phyloP scores from a whole-genome alignment of 2,888 invertebrate species.

The Lepeophtheirus nordmannii region DNA sequence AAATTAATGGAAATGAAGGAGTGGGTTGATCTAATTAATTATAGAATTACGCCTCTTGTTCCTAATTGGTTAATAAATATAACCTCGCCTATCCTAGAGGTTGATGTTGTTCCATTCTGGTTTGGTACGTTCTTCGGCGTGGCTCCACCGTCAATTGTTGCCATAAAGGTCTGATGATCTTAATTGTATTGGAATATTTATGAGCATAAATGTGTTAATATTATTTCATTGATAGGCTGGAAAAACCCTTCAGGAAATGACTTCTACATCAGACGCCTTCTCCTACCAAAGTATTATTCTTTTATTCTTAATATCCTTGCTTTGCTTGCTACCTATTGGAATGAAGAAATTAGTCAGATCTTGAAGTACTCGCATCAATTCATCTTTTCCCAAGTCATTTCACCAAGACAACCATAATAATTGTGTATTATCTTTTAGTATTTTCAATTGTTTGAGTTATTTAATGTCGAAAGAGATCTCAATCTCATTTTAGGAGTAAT shows the following conservation, averaged over 20 bases:
- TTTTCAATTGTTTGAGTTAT: no score
- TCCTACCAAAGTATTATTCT: slow-evolving; percentile 70
- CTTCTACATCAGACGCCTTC: slow-evolving; percentile 69
- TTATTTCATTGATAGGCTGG: slow-evolving; percentile 46
- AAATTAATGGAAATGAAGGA: background rate
- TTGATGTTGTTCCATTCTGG: slow-evolving; percentile 78
- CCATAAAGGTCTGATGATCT: slow-evolving; percentile 49
- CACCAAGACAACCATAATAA: no score
- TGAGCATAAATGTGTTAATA: background rate
- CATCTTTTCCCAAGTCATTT: background rate
- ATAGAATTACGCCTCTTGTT: slow-evolving; percentile 72
- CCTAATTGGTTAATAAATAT: slow-evolving; percentile 99
- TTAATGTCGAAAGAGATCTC: no score
- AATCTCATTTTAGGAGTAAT: no score
- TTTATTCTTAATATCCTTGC: slow-evolving; percentile 56
- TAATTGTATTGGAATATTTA: background rate
- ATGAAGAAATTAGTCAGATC: slow-evolving; percentile 45
- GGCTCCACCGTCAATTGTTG: slow-evolving; percentile 89
- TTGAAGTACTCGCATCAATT: background rate
- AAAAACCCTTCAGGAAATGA: slow-evolving; percentile 80
- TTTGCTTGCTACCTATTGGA: slow-evolving; percentile 74
- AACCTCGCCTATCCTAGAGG: slow-evolving; percentile 87
- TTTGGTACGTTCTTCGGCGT: slow-evolving; percentile 91
- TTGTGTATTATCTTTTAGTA: no score
- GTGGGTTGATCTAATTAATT: background rate